These are phyloP conservation scores for Nerophis ophidion DNA, from an alignment of 2,113 vertebrate genomes.

Conservation along the genomic window DNA sequence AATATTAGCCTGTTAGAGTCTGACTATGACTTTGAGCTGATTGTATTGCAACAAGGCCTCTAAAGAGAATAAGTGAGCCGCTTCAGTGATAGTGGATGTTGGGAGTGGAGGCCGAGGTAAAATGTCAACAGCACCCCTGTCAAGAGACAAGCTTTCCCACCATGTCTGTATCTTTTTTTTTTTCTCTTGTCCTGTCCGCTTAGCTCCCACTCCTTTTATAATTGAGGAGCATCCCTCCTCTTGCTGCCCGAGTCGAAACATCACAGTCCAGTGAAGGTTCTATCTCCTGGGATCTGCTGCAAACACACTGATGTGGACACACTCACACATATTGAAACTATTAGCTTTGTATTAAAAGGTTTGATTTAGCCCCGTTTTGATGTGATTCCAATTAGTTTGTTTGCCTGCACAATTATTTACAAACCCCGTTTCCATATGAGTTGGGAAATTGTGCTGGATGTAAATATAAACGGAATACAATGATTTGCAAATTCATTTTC, in stretches of 20 bases:
- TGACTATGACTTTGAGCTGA: conserved; percentile 39
- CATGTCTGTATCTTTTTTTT: conserved; percentile 4
- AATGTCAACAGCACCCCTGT: conserved; percentile 53
- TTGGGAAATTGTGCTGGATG: too few species aligned
- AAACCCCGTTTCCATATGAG: too few species aligned
- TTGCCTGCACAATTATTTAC: too few species aligned
- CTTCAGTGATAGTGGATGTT: conserved; percentile 37
- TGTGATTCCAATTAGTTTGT: conserved; percentile 20
- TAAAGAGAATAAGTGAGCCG: conserved; percentile 39
- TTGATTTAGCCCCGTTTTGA: conserved; percentile 34
- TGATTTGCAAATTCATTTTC: too few species aligned
- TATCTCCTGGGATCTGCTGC: conserved; percentile 21
- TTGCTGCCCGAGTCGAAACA: conserved; percentile 24
- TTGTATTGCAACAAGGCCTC: conserved; percentile 34
- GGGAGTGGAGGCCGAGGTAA: conserved; percentile 48
- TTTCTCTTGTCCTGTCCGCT: conserved; percentile 14
- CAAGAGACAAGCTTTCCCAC: conserved; percentile 33
- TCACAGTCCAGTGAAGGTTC: conserved; percentile 9
- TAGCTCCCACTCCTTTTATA: conserved; percentile 23
- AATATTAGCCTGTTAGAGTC: conserved; percentile 33
- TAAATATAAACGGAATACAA: too few species aligned
- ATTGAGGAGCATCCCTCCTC: conserved; percentile 20
- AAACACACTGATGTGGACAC: conserved; percentile 13
- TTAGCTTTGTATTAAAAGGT: conserved; percentile 15
- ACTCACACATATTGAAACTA: conserved; percentile 3